These are phyloP conservation scores for Caenorhabditis japonica DNA, from an alignment of 2,888 invertebrate species.

Conservation along the genomic window DNA sequence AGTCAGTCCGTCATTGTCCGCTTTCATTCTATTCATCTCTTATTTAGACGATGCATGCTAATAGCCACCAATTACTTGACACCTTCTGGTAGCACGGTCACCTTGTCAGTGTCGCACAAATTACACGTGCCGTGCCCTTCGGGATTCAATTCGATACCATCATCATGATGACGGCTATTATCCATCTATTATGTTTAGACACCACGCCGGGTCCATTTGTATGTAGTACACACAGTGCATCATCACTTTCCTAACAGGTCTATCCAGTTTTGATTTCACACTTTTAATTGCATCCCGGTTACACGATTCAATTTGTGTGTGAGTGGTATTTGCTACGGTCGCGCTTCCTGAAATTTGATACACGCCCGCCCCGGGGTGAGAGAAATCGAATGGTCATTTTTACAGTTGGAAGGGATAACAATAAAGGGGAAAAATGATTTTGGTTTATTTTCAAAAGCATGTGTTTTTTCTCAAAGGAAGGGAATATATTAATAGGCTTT, in stretches of 20 bases:
- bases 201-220: background rate
- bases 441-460: too few relatives aligned
- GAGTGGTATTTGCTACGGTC: background rate
- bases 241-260: too few relatives aligned
- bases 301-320: too few relatives aligned
- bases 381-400: too few relatives aligned
- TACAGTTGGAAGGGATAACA: too few relatives aligned
- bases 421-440: too few relatives aligned
- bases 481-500: too few relatives aligned
- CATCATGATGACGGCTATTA: conserved; percentile 47
- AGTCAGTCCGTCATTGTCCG: conserved; percentile 13
- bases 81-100: conserved; percentile 21
- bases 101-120: conserved; percentile 31
- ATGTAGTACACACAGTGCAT: conserved; percentile 19
- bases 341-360: conserved; percentile 40
- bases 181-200: conserved; percentile 51
- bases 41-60: background rate
- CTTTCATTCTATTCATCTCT: conserved; percentile 25
- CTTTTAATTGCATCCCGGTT: conserved; percentile 35
- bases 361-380: too few relatives aligned
- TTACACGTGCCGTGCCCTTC: conserved; percentile 8
- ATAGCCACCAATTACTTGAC: conserved; percentile 37
- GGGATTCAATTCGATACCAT: conserved; percentile 33
- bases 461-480: too few relatives aligned
- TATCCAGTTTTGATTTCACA: conserved; percentile 49